Evolutionary conservation across 2,797 vertebrate genomes (phyloP).

Genomic region (Diplodus sargus): DNA sequence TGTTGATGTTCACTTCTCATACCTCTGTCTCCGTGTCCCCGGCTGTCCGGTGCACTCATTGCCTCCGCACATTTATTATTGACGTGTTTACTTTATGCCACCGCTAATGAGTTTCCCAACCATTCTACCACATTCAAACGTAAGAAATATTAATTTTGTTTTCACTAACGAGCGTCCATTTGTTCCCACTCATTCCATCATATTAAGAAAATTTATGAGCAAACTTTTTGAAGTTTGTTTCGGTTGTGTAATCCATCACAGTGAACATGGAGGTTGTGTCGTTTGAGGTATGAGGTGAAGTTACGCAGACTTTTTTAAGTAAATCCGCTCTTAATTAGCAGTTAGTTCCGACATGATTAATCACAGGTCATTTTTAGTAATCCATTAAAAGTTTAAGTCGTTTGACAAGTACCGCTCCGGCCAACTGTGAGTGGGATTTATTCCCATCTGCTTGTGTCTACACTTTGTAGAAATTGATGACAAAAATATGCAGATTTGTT

Average conservation of each 20-base stretch:
- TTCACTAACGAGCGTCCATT: neutral
- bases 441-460: neutral
- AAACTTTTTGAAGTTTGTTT: constrained; percentile 1
- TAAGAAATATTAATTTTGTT: neutral
- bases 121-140: neutral
- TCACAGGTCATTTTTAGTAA: neutral
- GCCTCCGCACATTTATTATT: constrained; percentile 2
- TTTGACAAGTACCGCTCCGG: neutral
- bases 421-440: neutral
- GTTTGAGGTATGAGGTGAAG: neutral
- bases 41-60: neutral
- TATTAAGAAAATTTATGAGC: constrained; percentile 3
- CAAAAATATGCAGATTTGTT: neutral
- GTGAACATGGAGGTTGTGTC: neutral
- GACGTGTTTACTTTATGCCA: constrained; percentile 5
- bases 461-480: too few relatives aligned
- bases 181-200: constrained; percentile 4
- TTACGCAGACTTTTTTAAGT: neutral
- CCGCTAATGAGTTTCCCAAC: neutral
- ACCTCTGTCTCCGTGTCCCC: constrained; percentile 24
- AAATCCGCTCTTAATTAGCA: neutral
- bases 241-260: constrained; percentile 9
- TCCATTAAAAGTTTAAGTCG: neutral
- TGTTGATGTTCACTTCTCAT: constrained; percentile 37
- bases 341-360: neutral